These are phyloP conservation scores for Oeneis ivallda DNA, from an alignment of 2,888 invertebrate genomes.

Conservation along the genomic window DNA sequence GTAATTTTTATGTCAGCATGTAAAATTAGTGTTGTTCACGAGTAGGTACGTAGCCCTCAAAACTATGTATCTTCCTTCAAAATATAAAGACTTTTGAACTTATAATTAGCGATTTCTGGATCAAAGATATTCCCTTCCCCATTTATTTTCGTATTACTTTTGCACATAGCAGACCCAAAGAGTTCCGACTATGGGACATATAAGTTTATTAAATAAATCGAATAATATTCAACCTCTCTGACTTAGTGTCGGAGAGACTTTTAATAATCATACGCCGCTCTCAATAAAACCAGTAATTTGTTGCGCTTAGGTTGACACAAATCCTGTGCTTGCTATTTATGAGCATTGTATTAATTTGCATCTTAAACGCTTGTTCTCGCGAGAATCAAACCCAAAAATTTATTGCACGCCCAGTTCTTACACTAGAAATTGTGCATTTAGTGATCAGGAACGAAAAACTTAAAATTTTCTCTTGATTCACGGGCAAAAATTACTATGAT, in stretches of 20 bases:
- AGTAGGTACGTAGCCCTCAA: too few relatives aligned
- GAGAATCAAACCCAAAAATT: constrained; percentile 9
- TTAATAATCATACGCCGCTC: constrained; percentile 12
- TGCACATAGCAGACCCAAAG: background rate
- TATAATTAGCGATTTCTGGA: too few relatives aligned
- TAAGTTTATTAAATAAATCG: background rate
- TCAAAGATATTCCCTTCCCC: background rate
- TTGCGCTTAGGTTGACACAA: constrained; percentile 24
- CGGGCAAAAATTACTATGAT: too few relatives aligned
- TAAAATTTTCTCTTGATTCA: background rate
- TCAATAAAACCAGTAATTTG: constrained; percentile 29
- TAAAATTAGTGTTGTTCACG: too few relatives aligned
- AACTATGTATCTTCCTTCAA: background rate
- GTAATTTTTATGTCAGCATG: too few relatives aligned
- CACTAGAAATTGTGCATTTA: background rate
- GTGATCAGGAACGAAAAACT: background rate
- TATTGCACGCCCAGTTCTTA: background rate
- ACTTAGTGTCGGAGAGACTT: constrained; percentile 4
- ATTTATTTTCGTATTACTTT: too few relatives aligned
- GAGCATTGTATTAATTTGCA: constrained; percentile 31
- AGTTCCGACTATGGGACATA: background rate
- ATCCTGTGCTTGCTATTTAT: constrained; percentile 22
- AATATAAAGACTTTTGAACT: background rate
- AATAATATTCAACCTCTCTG: background rate
- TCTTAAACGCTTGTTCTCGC: constrained; percentile 20